Base-by-base conservation (phyloP, 1,140 invertebrate genomes). In the Proctacanthus coquilletti region DNA sequence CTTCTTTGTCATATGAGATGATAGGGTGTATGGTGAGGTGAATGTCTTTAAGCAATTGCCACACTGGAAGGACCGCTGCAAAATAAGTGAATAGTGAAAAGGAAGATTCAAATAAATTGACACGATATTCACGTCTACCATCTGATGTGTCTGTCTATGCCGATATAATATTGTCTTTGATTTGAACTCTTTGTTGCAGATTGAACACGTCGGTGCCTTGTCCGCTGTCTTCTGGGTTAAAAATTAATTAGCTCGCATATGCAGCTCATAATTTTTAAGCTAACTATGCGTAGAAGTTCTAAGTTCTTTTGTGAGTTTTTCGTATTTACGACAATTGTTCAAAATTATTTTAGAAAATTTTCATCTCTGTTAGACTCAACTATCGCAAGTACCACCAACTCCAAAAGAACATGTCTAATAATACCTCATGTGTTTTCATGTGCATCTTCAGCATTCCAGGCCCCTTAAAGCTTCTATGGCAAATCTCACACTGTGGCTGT, bases 371-470 rank as follows among this genome's bases (percentile, higher is more conserved):
- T n/a, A 25, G 10, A 36, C 4, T 5, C 4, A 25, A 36, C 6
- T 8, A 29, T 38, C 27, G 21, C n/a, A n/a, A n/a, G n/a, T n/a
- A n/a, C n/a, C n/a, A n/a, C n/a, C n/a, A 20, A 25, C 4, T 14
- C 19, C 11, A 37, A 5, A 11, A 25, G 13, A 37, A 37, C 21
- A 19, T 17, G 6, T 21, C 11, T 5, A 9, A 38, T 6, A 18
- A 4, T 23, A 39, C 55, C 42, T 72, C 68, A 54, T 72, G 69
- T 1, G 69, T 71, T 5, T 69, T 63, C 68, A 71, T 71, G 47
- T 72, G 70, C 67, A 72, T 69, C 42, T 67, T 66, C 18, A 72
- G 44, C 69, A 72, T 72, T 5, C 69, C 70, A 4, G 68, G 70
- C 15, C 70, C 70, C 60, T 71, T 62, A 38, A 62, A 57, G 55